Evolutionary conservation across 1,140 invertebrate genomes (phyloP).

Genomic region (Bombus impatiens): DNA sequence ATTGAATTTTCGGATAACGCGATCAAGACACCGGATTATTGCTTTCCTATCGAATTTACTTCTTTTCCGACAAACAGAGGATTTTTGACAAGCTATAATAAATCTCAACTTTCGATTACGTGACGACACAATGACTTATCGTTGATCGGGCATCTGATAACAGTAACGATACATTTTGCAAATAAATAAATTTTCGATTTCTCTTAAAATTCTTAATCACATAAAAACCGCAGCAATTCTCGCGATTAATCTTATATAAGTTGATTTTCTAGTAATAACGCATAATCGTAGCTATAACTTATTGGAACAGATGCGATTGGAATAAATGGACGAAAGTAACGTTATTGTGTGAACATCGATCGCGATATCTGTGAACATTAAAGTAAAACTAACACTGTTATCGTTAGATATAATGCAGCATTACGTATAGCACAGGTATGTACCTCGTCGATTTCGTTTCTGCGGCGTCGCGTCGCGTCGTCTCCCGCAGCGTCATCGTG

Average conservation of each 20-base stretch:
- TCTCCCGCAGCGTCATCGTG: constrained; percentile 46
- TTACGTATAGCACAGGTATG: not conserved
- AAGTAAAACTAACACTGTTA: too few relatives aligned
- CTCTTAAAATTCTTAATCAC: not conserved
- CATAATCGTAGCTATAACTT: not conserved
- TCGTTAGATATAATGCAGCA: too few relatives aligned
- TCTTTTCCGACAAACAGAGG: not conserved
- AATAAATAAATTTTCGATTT: not conserved
- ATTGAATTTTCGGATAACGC: constrained; percentile 35
- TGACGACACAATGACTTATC: not conserved
- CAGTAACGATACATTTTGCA: not conserved
- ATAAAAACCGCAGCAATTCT: not conserved
- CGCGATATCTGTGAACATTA: too few relatives aligned
- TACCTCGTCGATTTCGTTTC: constrained; percentile 47
- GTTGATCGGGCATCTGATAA: not conserved
- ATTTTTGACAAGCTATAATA: not conserved
- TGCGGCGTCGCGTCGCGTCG: constrained; percentile 10
- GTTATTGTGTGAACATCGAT: too few relatives aligned
- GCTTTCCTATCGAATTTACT: not conserved
- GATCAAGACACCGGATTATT: not conserved
- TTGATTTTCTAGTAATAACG: not conserved
- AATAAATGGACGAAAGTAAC: too few relatives aligned
- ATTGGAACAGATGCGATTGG: too few relatives aligned
- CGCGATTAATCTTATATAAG: not conserved
- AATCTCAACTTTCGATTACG: not conserved